A percentile compares a stretch with the other conserved stretches of the same genome.
Conservation (phyloP, 2,797 vertebrate species). For the Coilia nasus region DNA sequence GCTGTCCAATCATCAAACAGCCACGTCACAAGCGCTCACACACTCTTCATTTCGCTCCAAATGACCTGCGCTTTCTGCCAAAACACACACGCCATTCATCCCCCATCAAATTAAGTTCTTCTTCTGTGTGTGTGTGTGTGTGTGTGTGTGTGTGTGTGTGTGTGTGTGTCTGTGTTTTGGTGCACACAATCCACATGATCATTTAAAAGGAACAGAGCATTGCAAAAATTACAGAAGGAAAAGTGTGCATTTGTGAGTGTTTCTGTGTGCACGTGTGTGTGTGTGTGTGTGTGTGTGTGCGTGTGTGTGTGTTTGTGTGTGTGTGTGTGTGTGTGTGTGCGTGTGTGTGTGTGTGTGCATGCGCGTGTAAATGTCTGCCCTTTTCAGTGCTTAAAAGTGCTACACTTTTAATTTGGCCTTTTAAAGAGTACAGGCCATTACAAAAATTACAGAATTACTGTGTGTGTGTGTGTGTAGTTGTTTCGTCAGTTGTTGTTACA, state of each 20-base stretch:
- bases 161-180: too few species aligned
- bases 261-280: conserved; percentile 14
- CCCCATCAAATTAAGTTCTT: background rate
- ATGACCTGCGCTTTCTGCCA: background rate
- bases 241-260: background rate
- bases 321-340: background rate
- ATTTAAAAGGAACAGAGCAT: background rate
- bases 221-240: background rate
- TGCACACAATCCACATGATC: background rate
- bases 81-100: conserved; percentile 3
- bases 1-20: background rate
- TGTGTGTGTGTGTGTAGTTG: conserved; percentile 48
- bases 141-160: too few species aligned
- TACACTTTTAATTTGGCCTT: too few species aligned
- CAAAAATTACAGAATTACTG: background rate
- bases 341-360: conserved; percentile 14
- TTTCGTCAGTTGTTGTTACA: too few species aligned
- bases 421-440: background rate
- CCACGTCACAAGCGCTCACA: background rate
- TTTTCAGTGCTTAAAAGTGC: too few species aligned
- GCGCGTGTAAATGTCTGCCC: too few species aligned
- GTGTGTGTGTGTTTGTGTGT: conserved; percentile 1
- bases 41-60: background rate
- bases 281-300: background rate
- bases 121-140: background rate